Evolutionary conservation across 2,113 vertebrate genomes (phyloP).

Genomic region (Cyanoramphus novaezelandiae): DNA sequence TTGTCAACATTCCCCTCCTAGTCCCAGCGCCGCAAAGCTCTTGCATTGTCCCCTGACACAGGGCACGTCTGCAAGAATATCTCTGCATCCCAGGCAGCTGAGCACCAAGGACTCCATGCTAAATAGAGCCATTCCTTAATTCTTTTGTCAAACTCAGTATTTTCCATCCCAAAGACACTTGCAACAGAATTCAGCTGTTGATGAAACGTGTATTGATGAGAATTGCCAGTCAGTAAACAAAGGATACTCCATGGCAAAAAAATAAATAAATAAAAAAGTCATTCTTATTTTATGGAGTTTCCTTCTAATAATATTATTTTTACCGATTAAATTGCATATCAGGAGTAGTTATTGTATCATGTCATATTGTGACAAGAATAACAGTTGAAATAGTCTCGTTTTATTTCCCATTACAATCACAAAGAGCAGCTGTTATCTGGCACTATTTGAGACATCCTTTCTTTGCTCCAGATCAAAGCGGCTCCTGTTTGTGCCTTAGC

Average conservation of each 20-base stretch:
- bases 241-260: neutral
- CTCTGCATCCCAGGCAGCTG: neutral
- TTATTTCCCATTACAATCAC: conserved; percentile 48
- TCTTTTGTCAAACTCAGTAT: neutral
- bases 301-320: conserved; percentile 21
- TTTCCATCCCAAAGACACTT: neutral
- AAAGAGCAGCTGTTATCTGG: conserved; percentile 41
- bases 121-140: neutral
- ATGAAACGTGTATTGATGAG: neutral
- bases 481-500: neutral
- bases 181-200: neutral
- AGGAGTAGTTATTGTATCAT: conserved; percentile 33
- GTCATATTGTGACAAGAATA: conserved; percentile 58
- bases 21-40: neutral
- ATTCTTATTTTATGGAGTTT: neutral
- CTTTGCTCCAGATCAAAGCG: conserved; percentile 35
- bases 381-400: conserved; percentile 38
- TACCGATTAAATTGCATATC: conserved; percentile 16
- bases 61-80: neutral
- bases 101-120: rapidly evolving
- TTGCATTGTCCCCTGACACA: rapidly evolving
- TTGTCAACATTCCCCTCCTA: neutral
- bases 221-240: neutral
- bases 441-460: neutral
- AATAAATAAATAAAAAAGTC: neutral